A percentile compares a stretch with the other conserved stretches of the same genome.
Evolutionary conservation across 2,113 vertebrate genomes (phyloP).

Genomic region (Caretta caretta): DNA sequence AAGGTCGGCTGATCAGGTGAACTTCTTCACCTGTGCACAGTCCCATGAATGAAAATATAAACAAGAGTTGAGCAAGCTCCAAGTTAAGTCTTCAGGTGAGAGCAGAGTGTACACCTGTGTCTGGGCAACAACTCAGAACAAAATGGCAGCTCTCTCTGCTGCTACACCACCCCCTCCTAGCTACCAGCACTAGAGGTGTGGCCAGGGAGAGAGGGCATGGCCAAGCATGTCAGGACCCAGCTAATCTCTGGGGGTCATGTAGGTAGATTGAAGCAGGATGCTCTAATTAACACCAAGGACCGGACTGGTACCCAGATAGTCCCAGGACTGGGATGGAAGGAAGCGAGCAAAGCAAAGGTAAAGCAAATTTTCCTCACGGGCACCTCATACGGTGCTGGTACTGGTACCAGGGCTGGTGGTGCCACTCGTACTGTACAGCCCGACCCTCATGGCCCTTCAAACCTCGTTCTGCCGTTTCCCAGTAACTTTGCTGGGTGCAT

Average conservation of each 20-base stretch:
- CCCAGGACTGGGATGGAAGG: not conserved
- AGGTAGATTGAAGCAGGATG: not conserved
- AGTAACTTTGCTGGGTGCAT: not conserved
- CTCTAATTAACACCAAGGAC: not conserved
- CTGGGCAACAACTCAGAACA: not conserved
- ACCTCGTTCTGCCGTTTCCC: not conserved
- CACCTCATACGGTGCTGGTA: not conserved
- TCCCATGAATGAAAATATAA: not conserved
- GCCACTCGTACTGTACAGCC: not conserved
- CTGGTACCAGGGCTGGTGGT: not conserved
- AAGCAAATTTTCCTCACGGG: not conserved
- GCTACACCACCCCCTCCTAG: not conserved
- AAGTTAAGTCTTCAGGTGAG: not conserved
- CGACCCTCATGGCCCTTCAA: not conserved
- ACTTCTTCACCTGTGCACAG: not conserved
- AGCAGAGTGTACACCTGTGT: not conserved
- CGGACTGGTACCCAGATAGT: not conserved
- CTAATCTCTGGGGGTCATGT: not conserved
- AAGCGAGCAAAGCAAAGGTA: not conserved
- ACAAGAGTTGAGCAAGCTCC: not conserved
- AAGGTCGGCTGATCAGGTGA: not conserved
- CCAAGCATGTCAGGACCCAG: not conserved
- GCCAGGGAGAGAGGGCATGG: not conserved
- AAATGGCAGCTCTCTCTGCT: not conserved
- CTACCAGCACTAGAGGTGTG: not conserved